These are phyloP conservation scores for Pelobates cultripes DNA, from an alignment of 2,797 vertebrate species.

Conservation along the genomic window DNA sequence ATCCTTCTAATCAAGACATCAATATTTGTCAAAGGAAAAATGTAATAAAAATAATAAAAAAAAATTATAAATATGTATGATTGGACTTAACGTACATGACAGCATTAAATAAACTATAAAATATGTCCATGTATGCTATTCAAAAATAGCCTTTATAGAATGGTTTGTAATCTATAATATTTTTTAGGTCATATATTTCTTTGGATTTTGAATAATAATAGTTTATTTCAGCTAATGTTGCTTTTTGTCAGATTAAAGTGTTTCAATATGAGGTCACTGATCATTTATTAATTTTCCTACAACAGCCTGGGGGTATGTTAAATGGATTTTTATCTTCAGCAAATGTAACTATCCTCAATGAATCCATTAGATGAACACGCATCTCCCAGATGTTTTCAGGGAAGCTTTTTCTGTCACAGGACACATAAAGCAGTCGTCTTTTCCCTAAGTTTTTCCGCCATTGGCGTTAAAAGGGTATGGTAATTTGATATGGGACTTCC, in stretches of 20 bases:
- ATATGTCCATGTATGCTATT: neutral
- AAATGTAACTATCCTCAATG: slow-evolving; percentile 40
- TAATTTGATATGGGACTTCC: no score
- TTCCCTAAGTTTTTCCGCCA: no score
- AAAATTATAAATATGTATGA: neutral
- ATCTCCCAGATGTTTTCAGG: slow-evolving; percentile 43
- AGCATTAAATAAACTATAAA: neutral
- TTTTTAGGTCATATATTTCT: slow-evolving; percentile 26
- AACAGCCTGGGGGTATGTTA: slow-evolving; percentile 41
- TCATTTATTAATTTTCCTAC: slow-evolving; percentile 48
- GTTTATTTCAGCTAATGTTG: slow-evolving; percentile 36
- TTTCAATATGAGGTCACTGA: slow-evolving; percentile 34
- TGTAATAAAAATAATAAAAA: neutral
- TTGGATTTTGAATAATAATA: slow-evolving; percentile 44
- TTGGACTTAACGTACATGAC: neutral
- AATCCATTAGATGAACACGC: slow-evolving; percentile 32
- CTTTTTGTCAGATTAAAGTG: slow-evolving; percentile 33
- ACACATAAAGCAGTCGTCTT: neutral
- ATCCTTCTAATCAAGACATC: no score
- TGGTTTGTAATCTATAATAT: slow-evolving; percentile 28
- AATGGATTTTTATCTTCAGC: slow-evolving; percentile 46
- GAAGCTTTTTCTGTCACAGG: neutral
- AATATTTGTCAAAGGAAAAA: no score
- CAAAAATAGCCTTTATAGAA: neutral
- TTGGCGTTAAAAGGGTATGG: no score